Evolutionary conservation across 2,113 vertebrate genomes (phyloP).

Genomic region (Sorex fumeus): DNA sequence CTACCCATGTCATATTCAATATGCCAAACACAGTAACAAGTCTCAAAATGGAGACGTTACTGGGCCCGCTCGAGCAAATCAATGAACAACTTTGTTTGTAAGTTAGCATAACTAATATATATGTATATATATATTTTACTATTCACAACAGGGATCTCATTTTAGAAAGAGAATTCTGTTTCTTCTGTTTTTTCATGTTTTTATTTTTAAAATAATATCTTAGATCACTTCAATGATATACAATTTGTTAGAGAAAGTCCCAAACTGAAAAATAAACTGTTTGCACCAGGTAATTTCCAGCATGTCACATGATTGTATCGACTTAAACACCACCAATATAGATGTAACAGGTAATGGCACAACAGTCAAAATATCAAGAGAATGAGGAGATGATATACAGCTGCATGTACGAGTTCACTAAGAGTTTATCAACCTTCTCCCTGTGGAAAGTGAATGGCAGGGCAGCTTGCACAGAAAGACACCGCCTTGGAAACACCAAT

Average conservation of each 20-base stretch:
- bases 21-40: too few relatives aligned
- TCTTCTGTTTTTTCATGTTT: not conserved
- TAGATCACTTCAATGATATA: not conserved
- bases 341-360: not conserved
- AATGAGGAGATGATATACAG: not conserved
- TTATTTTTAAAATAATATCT: not conserved
- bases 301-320: not conserved
- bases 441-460: not conserved
- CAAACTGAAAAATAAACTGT: not conserved
- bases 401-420: not conserved
- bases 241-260: not conserved
- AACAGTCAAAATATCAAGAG: not conserved
- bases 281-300: constrained; percentile 18
- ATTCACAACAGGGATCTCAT: not conserved
- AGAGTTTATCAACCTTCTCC: not conserved
- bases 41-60: too few relatives aligned
- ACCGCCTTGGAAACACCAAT: not conserved
- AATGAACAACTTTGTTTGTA: too few relatives aligned
- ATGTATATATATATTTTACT: not conserved
- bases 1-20: too few relatives aligned
- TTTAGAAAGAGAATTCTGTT: constrained; percentile 30
- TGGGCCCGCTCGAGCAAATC: too few relatives aligned
- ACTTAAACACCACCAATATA: not conserved
- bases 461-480: not conserved
- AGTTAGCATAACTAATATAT: not conserved